Evolutionary conservation across 2,888 invertebrate species (phyloP), one percentile per base, ranked within the genome.

Genomic region (Agrypnus murinus): DNA sequence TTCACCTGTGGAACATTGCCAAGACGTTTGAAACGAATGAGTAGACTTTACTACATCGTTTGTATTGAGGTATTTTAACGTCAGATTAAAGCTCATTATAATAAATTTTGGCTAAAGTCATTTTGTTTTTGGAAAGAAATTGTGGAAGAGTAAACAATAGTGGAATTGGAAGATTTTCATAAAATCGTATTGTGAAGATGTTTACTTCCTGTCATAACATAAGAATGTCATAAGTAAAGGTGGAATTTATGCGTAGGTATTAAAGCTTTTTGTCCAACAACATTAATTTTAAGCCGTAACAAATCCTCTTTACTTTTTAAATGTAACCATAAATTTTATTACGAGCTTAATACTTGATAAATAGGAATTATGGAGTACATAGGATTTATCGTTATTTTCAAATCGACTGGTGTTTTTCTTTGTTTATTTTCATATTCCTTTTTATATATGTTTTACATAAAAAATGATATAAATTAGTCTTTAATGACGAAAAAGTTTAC

Each of bases 1-100:
- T 50, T 50, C 50, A 50, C 50, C 50, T 50, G 50, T 50, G 50
- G 50, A 50, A 50, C 31, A 50, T 31, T 50, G 50, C 50, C 50
- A 50, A 50, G 50, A 50, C 31, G 50, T 12, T 50, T 50, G 19
- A 50, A 50, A 32, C 50, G 31, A 32, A 32, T 32, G 50, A 50
- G 50, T 50, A n/a, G 50, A 50, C 31, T 50, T 50, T 50, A 50
- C 50, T 32, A 50, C 19, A 19, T 50, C 50, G 12, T 50, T 50
- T 50, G 50, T 50, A 50, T 50, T 32, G 50, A 50, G 32, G 50
- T 19, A 50, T 50, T 32, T 50, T 32, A 50, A 50, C 50, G 50
- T 50, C 50, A 50, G 50, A 50, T 50, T 50, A 50, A 8, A 50
- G 50, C 50, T 50, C 25, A n/a, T 50, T n/a, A 31, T 32, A 25